Base-by-base conservation (phyloP, 2,888 invertebrate species). In the Masnerella sp. region DNA sequence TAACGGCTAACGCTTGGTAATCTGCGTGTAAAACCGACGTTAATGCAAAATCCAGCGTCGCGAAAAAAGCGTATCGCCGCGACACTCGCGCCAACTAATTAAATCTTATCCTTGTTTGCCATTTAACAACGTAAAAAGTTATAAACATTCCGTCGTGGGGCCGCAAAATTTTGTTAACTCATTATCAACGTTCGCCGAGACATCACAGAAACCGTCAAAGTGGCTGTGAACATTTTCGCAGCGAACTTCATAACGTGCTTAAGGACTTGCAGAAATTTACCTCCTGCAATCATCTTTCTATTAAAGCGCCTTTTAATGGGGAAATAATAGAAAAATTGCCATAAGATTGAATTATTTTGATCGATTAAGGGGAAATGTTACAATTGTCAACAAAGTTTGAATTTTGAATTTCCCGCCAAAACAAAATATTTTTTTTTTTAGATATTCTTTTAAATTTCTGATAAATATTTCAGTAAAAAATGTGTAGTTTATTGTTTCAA, bases 121-220 rank as follows among this genome's bases (percentile, higher is more conserved):
- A 1, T 2, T 5, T 5, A 43, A 8, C 30, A 40, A 49, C 14
- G 38, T 38, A 11, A 28, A 32, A 43, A 58, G 42, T 58, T 12
- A 43, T 15, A 14, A 40, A 34, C 34, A 22, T 56, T 42, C 18
- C 18, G 12, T 17, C 18, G 8, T 15, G 17, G 38, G 15, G 14
- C 9, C 42, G 43, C 28, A 11, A 28, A 40, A 30, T 61, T 38
- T 40, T 36, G 30, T 49, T 11, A 61, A 61, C 51, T 62, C 32
- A 62, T 62, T 62, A 62, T 62, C 51, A 49, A 11, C 30, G 28
- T 36, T 38, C 28, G 15, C 30, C 1, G 36, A 30, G 54, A 32
- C 30, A 30, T 28, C 47, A 12, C 17, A 22, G 25, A 38, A 36
- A 18, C 32, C 9, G 22, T 59, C 58, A 34, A 59, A 45, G 32